Evolutionary conservation across 2,797 vertebrate species (phyloP), one percentile per base, ranked within the genome.

Genomic region (Pempheris klunzingeri): DNA sequence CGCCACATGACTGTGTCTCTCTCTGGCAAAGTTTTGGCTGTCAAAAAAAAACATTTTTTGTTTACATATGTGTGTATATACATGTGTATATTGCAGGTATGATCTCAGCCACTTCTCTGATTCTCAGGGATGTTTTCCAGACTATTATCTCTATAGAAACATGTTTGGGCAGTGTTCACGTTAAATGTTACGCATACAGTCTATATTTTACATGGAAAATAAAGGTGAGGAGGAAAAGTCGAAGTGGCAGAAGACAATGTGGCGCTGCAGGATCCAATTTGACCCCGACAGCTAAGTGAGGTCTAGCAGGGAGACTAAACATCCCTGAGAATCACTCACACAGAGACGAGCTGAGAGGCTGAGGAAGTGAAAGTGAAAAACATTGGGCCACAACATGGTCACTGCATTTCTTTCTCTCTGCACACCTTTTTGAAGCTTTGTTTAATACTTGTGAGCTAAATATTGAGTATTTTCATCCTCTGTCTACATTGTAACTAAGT

Each of bases 181-280:
- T n/a, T n/a, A n/a, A n/a, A n/a, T n/a, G n/a, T n/a, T n/a, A n/a
- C n/a, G n/a, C n/a, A 24, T 39, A 11, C 24, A 28, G 32, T 50
- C 4, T 24, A 2, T 26, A 46, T 54, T 22, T 41, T 7, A 32
- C n/a, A 18, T 17, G 43, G 15, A 39, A 30, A 41, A 32, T 26
- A 6, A 28, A 22, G 46, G 22, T 22, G 10, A 49, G 5, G 11
- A 43, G 2, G 14, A 61, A 20, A 61, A 43, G 36, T 20, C 8
- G 20, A 62, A 50, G 52, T 63, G 39, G 43, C 69, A 52, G 24
- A 49, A 50, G 69, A 88, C 92, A 94, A 24, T 5, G 30, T 22
- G 54, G 14, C 63, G 12, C 50, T 36, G 65, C 67, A 52, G 83
- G 71, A 67, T 46, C 28, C 74, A 81, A 61, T 34, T 22, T 18